Evolutionary conservation across 2,113 vertebrate genomes (phyloP), one percentile per base, ranked within the genome.

Genomic region (Catharus minimus): DNA sequence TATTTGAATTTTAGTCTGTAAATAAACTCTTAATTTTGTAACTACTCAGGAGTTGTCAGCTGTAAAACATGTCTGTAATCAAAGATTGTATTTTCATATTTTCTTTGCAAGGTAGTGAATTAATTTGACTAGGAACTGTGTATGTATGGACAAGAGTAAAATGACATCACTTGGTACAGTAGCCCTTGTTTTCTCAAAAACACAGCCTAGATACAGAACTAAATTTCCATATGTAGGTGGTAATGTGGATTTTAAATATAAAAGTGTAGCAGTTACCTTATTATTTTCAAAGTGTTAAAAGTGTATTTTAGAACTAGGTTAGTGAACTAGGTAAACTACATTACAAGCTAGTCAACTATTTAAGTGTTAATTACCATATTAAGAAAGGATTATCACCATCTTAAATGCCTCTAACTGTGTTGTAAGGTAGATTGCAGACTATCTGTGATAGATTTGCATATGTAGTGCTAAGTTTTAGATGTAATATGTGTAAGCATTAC

Each of bases 341-440:
- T 76, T 67, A 64, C 23, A 88, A 68, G 49, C 41, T 50, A 61
- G 27, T 58, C 24, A 56, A 26, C 30, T 27, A 56, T 28, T 49
- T 38, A 82, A 72, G 36, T 57, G 65, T 83, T 86, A 91, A 78
- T 91, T 55, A 86, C 88, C 65, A 61, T 72, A 28, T 2, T 90
- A 58, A 90, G 58, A 93, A 84, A 65, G 78, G 56, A 82, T 89
- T 90, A 72, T 72, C 15, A 4, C 43, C 4, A 2, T 41, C 39
- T 90, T 49, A 75, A 76, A 66, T 76, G 19, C 71, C 65, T 79
- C 43, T 81, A 67, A 57, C 53, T 58, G 69, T 92, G 66, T 78
- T 86, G 77, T 75, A 93, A 72, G 91, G 22, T 87, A 66, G 74
- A 58, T 82, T 94, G 92, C 83, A 89, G 62, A 55, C 50, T 79